Evolutionary conservation across 2,888 invertebrate genomes (phyloP).

Genomic region (Pachydiplax longipennis): DNA sequence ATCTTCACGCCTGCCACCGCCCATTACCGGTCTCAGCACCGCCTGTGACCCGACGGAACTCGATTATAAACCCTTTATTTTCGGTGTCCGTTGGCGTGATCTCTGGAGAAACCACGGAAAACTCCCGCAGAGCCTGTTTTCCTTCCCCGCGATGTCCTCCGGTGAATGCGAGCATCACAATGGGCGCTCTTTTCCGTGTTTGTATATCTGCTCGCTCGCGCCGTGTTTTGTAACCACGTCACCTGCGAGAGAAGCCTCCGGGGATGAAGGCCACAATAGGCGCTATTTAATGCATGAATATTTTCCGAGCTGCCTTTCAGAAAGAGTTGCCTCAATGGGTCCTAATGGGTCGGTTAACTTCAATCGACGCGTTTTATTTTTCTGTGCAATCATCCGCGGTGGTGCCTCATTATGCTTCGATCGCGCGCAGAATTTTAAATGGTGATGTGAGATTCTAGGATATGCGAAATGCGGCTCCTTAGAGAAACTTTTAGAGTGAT

Average conservation of each 20-base stretch:
- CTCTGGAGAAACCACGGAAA: neutral
- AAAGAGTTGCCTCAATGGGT: neutral
- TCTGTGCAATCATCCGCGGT: too few species aligned
- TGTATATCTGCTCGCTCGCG: neutral
- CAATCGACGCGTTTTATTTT: neutral
- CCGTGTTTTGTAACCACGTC: neutral
- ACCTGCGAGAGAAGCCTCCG: neutral
- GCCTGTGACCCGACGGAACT: too few species aligned
- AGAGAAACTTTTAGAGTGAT: too few species aligned
- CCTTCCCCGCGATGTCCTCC: neutral
- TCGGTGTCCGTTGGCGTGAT: neutral
- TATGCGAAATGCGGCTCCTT: too few species aligned
- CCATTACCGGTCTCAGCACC: neutral
- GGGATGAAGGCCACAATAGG: neutral
- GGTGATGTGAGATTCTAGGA: too few species aligned
- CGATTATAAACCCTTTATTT: too few species aligned
- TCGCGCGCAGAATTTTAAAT: neutral
- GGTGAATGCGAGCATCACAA: neutral
- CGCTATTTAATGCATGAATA: neutral
- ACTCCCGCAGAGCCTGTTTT: neutral
- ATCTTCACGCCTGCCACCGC: neutral
- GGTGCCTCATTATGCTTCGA: neutral
- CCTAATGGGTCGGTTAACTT: neutral
- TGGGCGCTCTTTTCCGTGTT: neutral
- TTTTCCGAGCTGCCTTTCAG: neutral